Base-by-base conservation (phyloP, 2,113 vertebrate species). In the Aegithalos caudatus region DNA sequence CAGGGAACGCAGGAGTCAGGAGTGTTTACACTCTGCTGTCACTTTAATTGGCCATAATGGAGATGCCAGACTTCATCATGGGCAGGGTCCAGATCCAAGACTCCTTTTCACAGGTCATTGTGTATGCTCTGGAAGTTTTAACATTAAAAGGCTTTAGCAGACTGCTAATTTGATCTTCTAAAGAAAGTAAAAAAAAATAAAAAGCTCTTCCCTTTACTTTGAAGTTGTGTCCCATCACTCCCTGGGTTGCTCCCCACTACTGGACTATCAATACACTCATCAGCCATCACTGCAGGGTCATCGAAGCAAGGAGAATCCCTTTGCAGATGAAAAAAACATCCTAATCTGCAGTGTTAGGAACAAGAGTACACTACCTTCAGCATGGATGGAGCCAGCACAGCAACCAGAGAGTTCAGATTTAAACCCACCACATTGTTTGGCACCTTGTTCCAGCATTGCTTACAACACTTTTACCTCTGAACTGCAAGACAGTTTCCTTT, bases 1-100 rank as follows among this genome's bases (percentile, higher is more conserved):
- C 85, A 69, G 91, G 90, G 90, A 87, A 24, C 5, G 24, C 76
- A 66, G 78, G 86, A 95, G 74, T n/a, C 76, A 60, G 81, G 58
- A 51, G 71, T 84, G 90, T 94, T 94, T 95, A 81, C 70, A 72
- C 72, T 91, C 66, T 25, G 61, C 78, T 96, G 97, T 95, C 96
- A 94, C 88, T 94, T 86, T 95, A 95, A 96, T 91, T 92, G 94
- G 82, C 82, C 84, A 6, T 96, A 95, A 95, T 80, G 79, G 91
- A 95, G 31, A 66, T 65, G 96, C 95, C 91, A 97, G 81, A 53
- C 86, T 53, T 74, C 84, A 92, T 95, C 87, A 86, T 2, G 33
- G 17, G 38, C 95, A 82, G 62, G 69, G 78, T 62, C 80, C 77
- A 80, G 54, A 96, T 89, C 78, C 73, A 94, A 93, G 71, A 24